phyloP scores from a whole-genome alignment of 2,113 vertebrate species.

The Leptocoma aspasia region DNA sequence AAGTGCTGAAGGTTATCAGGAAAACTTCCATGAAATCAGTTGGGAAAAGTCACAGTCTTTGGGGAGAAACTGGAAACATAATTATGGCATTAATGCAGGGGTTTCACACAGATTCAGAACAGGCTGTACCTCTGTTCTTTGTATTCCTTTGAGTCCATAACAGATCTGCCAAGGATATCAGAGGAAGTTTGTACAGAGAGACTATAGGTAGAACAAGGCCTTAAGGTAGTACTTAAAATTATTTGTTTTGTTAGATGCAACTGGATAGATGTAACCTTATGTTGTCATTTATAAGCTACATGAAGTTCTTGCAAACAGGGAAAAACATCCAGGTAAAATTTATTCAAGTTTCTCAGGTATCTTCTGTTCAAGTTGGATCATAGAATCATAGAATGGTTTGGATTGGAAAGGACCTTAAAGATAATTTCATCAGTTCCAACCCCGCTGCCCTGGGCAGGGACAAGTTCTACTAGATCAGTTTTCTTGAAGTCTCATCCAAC shows the following conservation, averaged over 20 bases:
- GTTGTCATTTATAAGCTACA: background rate
- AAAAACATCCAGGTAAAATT: background rate
- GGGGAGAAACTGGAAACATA: background rate
- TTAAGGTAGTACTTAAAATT: background rate
- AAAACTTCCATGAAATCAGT: background rate
- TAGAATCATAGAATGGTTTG: background rate
- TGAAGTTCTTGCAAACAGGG: background rate
- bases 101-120: background rate
- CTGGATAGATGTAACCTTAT: background rate
- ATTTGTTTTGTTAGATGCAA: background rate
- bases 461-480: background rate
- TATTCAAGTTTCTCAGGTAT: background rate
- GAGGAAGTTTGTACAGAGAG: background rate
- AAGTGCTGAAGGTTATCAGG: background rate
- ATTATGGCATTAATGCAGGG: background rate
- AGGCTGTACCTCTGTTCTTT: background rate
- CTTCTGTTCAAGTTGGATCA: background rate
- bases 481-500: background rate
- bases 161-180: background rate
- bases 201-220: background rate
- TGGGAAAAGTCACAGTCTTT: background rate
- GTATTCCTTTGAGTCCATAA: background rate
- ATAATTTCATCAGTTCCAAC: no score
- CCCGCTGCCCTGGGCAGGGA: fast-evolving
- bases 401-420: background rate